phyloP scores from a whole-genome alignment of 2,113 vertebrate species.

The Leucoraja erinaceus region DNA sequence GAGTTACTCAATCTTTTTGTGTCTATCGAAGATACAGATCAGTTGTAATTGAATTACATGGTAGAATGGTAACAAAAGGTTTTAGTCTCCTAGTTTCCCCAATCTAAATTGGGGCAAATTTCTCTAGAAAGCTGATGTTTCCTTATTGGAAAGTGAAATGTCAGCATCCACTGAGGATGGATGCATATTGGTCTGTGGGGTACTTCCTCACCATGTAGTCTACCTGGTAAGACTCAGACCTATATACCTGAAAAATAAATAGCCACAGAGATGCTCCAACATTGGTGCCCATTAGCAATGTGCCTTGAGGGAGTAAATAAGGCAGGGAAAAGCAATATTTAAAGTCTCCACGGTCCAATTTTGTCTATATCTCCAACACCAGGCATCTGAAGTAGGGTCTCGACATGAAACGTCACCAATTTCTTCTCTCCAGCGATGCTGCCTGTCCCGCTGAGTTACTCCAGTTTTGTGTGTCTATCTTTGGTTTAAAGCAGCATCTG shows the following conservation, averaged over 20 bases:
- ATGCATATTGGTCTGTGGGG: neutral
- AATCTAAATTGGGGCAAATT: neutral
- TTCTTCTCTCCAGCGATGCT: no score
- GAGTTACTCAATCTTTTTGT: no score
- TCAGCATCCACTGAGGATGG: neutral
- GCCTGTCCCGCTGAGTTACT: no score
- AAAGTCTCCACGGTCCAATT: neutral
- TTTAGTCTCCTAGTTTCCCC: neutral
- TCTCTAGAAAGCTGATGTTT: neutral
- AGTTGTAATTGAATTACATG: neutral
- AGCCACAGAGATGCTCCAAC: no score
- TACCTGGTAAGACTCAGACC: no score
- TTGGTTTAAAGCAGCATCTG: no score
- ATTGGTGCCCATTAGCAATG: neutral
- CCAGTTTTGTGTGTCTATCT: no score
- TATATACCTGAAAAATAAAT: no score
- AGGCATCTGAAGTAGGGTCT: neutral
- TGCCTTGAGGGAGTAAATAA: neutral
- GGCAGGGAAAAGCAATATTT: neutral
- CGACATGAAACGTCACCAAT: no score
- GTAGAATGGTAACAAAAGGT: neutral
- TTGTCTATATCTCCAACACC: neutral
- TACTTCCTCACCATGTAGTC: no score
- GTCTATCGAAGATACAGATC: neutral
- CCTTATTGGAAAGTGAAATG: neutral